Percentiles rank a stretch among this genome's conserved stretches.
These are phyloP conservation scores for Phallusia fumigata DNA, from an alignment of 23 tunicate species.

Conservation along the genomic window DNA sequence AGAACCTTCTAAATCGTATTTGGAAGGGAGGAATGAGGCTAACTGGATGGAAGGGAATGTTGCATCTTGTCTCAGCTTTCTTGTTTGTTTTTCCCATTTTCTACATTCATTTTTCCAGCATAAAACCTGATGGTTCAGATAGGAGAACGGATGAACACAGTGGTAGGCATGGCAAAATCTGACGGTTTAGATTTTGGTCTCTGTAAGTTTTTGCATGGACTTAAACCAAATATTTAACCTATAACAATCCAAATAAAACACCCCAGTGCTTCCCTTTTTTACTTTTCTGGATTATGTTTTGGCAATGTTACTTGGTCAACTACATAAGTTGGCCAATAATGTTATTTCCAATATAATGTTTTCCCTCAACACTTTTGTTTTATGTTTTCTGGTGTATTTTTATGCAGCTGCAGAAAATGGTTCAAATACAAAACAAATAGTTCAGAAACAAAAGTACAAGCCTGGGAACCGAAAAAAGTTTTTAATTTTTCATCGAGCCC, in stretches of 20 bases:
- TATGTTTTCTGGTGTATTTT: too few species aligned
- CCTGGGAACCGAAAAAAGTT: not conserved
- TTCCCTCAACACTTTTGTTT: too few species aligned
- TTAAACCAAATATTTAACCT: too few species aligned
- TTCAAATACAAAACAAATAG: not conserved
- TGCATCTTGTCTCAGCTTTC: not conserved
- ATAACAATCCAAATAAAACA: too few species aligned
- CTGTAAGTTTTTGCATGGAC: too few species aligned
- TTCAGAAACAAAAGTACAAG: not conserved
- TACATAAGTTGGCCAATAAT: too few species aligned
- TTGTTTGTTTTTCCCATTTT: not conserved
- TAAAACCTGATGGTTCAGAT: not conserved
- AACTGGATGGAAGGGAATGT: not conserved
- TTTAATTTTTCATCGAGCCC: not conserved
- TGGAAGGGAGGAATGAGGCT: conserved; percentile 55
- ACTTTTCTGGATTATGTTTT: too few species aligned
- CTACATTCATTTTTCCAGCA: not conserved
- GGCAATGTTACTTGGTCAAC: too few species aligned
- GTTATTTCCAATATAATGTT: too few species aligned
- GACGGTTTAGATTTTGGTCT: too few species aligned
- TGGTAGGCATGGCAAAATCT: too few species aligned
- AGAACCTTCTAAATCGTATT: conserved; percentile 46
- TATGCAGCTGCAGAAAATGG: not conserved
- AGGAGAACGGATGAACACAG: not conserved
- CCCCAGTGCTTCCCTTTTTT: too few species aligned